Evolutionary conservation across 2,797 vertebrate species (phyloP), one percentile per base, ranked within the genome.

Genomic region (Sphaeramia orbicularis): DNA sequence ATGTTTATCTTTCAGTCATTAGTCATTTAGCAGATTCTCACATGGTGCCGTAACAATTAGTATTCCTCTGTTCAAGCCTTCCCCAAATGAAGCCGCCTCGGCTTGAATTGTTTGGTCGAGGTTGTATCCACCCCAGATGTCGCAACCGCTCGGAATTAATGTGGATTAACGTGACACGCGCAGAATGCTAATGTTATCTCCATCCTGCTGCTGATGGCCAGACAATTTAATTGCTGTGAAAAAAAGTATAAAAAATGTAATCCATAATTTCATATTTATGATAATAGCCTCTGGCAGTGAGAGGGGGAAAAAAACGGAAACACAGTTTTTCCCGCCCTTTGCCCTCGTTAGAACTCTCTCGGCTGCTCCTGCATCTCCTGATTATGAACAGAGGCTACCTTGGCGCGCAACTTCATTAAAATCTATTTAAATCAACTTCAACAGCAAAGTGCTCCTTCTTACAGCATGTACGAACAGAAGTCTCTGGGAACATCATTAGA

Each of bases 391-490:
- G 83, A 86, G 89, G 84, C 86, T 91, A 93, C 93, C 92, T 93
- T 88, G 80, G 83, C 43, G 69, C 81, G 87, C 85, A 91, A 90
- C 91, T 93, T 95, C 92, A 93, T 95, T 94, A 93, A 91, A 93
- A 94, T 93, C 92, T 92, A 94, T 95, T 95, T 93, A 94, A 93
- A 94, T 95, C 93, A 95, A 94, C 92, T 94, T 94, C 92, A 93
- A 73, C 78, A 32, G 79, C 79, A 86, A 91, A 91, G 89, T 89
- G 86, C 85, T 90, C 71, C 85, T 86, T 88, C 88, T 91, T 85
- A 72, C 85, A 81, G 88, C 86, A 80, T 85, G 89, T 88, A 80
- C 58, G 79, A 87, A 86, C 60, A 82, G 76, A 88, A 86, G 85
- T 94, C 89, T 93, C 90, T 83, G 91, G 91, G 87, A 94, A 88